Evolutionary conservation across 2,113 vertebrate species (phyloP).

Genomic region (Conger conger): DNA sequence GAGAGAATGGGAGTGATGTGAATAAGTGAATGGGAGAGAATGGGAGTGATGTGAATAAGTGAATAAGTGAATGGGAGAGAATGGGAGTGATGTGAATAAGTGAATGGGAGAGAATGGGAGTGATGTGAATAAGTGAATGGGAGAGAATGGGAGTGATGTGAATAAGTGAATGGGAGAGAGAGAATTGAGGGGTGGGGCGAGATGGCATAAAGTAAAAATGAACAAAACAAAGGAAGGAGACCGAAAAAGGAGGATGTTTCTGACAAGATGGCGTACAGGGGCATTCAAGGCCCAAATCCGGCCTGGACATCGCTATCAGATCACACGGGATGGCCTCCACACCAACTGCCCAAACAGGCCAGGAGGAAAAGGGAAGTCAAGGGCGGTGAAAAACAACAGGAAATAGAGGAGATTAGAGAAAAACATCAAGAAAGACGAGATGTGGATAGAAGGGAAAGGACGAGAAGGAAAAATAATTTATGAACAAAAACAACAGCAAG

Average conservation of each 20-base stretch:
- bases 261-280: neutral
- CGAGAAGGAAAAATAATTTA: neutral
- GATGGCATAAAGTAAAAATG: neutral
- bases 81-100: neutral
- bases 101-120: neutral
- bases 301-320: neutral
- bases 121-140: neutral
- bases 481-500: neutral
- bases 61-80: neutral
- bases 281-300: neutral
- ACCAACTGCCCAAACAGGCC: neutral
- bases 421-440: neutral
- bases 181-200: neutral
- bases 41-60: too few relatives aligned
- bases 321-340: neutral
- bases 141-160: too few relatives aligned
- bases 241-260: neutral
- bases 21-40: neutral
- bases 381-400: neutral
- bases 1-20: too few relatives aligned
- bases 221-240: neutral
- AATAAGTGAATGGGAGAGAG: neutral
- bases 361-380: neutral
- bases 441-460: neutral
- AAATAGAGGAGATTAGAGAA: neutral